Conservation (phyloP, 2,888 invertebrate species). For the Drosophila infuscata region DNA sequence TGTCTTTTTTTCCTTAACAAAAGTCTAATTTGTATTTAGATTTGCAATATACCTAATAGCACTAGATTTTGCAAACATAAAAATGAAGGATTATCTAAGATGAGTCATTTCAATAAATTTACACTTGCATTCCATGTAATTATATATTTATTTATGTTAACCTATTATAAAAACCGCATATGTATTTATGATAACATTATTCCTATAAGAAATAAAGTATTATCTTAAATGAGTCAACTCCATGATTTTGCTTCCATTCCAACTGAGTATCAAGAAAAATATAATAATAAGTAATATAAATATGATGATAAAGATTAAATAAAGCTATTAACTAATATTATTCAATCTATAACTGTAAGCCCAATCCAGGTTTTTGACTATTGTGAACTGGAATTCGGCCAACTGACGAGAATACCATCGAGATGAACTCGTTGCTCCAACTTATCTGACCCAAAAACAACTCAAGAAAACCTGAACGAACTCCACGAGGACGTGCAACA, state of each 20-base stretch:
- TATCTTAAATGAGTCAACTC: neutral
- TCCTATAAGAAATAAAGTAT: neutral
- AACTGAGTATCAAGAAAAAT: neutral
- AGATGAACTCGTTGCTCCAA: neutral
- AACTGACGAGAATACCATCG: neutral
- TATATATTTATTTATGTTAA: neutral
- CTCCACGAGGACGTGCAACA: neutral
- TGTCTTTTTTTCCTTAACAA: no score
- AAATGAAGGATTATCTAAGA: neutral
- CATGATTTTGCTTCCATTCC: neutral
- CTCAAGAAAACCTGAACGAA: neutral
- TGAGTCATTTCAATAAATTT: neutral
- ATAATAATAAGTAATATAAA: neutral
- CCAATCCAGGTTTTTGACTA: neutral
- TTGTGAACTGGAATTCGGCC: neutral
- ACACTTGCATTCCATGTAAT: neutral
- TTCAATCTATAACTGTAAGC: neutral
- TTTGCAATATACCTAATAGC: no score
- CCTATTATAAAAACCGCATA: neutral
- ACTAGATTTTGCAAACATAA: no score
- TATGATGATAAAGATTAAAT: neutral
- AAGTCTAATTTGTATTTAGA: no score
- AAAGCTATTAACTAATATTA: no score
- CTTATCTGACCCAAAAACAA: neutral
- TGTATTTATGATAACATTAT: neutral